Evolutionary conservation across 2,797 vertebrate genomes (phyloP), one percentile per base, ranked within the genome.

Genomic region (Cuculus canorus): DNA sequence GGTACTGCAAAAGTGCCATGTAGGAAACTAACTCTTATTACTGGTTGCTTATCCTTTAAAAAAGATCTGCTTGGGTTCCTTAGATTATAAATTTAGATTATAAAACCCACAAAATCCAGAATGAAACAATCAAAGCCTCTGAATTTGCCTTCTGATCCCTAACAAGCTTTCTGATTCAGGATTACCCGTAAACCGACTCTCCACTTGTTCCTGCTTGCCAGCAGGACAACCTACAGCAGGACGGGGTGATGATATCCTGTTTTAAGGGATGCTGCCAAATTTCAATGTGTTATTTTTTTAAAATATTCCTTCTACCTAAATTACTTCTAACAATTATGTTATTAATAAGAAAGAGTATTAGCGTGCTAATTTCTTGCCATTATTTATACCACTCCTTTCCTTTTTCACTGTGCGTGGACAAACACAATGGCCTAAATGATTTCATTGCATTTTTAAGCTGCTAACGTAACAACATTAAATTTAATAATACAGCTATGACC

Each of bases 391-490:
- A 57, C 30, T 88, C 18, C 37, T 90, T 95, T 86, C 24, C 63
- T 83, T 92, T 88, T 92, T 71, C 57, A 37, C 64, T 68, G 59
- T 39, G 21, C 60, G 75, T 30, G 43, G 53, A 27, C 17, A 52
- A 92, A 65, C 57, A 93, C 93, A 96, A 95, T 95, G 37, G 37
- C 71, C 53, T 66, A 50, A 80, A 90, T 93, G 53, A 91, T 71
- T 96, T 96, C 60, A 93, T 64, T 56, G 27, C 53, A 17, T 79
- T 94, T 94, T 94, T 80, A 61, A 70, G 45, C 75, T 70, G 27
- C 50, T 77, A 75, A 56, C 1, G 4, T 82, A 92, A 82, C 0
- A 4, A 37, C 57, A 92, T 80, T 88, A 81, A 94, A 90, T 91
- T 88, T 72, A 93, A 90, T 81, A 86, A 50, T 47, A 70, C 18